phyloP scores from a whole-genome alignment of 2,113 vertebrate species.

The Columba livia region DNA sequence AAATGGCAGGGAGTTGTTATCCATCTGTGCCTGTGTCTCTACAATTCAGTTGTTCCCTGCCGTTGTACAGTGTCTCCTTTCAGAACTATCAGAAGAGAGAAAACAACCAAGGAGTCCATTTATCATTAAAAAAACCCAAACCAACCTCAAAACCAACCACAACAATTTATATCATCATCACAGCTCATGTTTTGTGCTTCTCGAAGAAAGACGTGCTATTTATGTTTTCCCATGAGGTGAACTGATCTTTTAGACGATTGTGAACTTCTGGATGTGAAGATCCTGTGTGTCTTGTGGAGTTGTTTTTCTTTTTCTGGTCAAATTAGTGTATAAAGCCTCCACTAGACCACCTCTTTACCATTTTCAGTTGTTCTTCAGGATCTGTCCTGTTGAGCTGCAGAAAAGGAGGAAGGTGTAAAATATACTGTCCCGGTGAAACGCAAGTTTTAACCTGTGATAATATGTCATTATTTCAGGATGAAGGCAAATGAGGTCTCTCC shows the following conservation, averaged over 20 bases:
- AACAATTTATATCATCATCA: neutral
- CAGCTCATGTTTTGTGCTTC: neutral
- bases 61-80: constrained; percentile 52
- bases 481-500: too few relatives aligned
- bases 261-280: neutral
- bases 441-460: too few relatives aligned
- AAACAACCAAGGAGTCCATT: constrained; percentile 24
- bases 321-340: neutral
- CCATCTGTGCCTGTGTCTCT: constrained; percentile 65
- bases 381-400: neutral
- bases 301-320: neutral
- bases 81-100: constrained; percentile 16
- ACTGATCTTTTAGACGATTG: neutral
- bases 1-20: constrained; percentile 69
- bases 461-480: too few relatives aligned
- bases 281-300: neutral
- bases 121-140: neutral
- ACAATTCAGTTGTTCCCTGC: constrained; percentile 63
- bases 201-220: neutral
- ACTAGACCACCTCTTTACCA: neutral
- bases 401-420: neutral
- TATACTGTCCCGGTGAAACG: neutral
- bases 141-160: neutral
- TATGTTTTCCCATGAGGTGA: neutral
- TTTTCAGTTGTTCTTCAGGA: neutral